Conservation (phyloP, 2,888 invertebrate species). For the Nymphalis urticae region DNA sequence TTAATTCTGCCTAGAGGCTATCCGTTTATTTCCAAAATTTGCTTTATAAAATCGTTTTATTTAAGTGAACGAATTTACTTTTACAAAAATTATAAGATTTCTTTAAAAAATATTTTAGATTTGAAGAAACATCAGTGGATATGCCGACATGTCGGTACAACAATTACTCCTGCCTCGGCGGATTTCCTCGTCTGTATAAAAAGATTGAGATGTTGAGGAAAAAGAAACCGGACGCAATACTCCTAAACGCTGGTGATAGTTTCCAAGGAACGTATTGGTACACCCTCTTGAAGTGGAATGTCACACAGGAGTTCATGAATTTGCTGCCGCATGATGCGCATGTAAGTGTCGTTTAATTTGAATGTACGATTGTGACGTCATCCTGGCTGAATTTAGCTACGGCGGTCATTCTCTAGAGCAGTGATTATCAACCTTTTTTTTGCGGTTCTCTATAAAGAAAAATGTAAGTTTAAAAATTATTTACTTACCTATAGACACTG, state of each 20-base stretch:
- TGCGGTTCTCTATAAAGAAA: too few relatives aligned
- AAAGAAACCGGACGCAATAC: constrained; percentile 82
- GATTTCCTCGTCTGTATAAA: constrained; percentile 84
- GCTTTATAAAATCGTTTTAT: too few relatives aligned
- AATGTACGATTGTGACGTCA: too few relatives aligned
- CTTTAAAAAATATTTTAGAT: constrained; percentile 79
- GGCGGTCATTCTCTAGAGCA: too few relatives aligned
- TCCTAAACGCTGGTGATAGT: constrained; percentile 91
- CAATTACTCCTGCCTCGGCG: constrained; percentile 84
- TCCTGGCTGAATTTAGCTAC: too few relatives aligned
- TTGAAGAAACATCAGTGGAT: constrained; percentile 81
- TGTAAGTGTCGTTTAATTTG: constrained; percentile 70
- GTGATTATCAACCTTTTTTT: too few relatives aligned
- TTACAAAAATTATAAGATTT: background rate
- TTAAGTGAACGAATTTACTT: too few relatives aligned
- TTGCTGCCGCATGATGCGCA: constrained; percentile 88
- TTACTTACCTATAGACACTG: too few relatives aligned
- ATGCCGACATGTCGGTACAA: constrained; percentile 80
- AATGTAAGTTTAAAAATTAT: too few relatives aligned
- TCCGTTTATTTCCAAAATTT: too few relatives aligned
- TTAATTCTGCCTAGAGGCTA: too few relatives aligned
- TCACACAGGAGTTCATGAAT: constrained; percentile 89
- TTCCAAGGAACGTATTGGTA: constrained; percentile 95
- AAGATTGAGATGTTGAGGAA: constrained; percentile 74
- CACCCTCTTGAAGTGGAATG: constrained; percentile 86